Evolutionary conservation across 2,888 invertebrate genomes (phyloP).

Genomic region (Nomada lathburiana): DNA sequence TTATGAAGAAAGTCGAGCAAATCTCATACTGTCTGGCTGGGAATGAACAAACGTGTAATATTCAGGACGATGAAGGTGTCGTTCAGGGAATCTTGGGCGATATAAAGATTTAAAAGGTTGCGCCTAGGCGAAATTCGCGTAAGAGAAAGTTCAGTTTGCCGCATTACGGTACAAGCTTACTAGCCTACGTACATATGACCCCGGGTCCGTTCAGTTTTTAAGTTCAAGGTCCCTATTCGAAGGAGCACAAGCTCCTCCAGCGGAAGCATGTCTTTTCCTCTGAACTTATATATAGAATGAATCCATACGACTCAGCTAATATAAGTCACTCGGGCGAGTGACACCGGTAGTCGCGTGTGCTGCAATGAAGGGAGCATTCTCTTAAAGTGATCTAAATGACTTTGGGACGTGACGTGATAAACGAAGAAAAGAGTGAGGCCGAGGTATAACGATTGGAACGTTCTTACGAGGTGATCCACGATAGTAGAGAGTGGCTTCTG

Average conservation of each 20-base stretch:
- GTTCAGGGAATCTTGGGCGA: background rate
- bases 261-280: slow-evolving; percentile 53
- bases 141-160: slow-evolving; percentile 21
- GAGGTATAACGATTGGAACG: slow-evolving; percentile 62
- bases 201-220: slow-evolving; percentile 42
- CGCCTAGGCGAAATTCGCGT: no score
- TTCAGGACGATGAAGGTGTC: background rate
- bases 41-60: background rate
- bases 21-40: background rate
- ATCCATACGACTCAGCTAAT: slow-evolving; percentile 48
- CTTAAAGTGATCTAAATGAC: slow-evolving; percentile 62
- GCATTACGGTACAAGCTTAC: background rate
- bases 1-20: background rate
- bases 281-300: slow-evolving; percentile 60
- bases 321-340: slow-evolving; percentile 66
- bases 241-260: slow-evolving; percentile 36
- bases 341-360: slow-evolving; percentile 60
- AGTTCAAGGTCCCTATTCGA: slow-evolving; percentile 54
- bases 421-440: slow-evolving; percentile 63
- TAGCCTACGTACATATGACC: background rate
- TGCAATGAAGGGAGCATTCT: slow-evolving; percentile 61
- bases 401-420: slow-evolving; percentile 65
- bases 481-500: slow-evolving; percentile 55
- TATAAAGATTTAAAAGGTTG: background rate
- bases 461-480: slow-evolving; percentile 57